These are phyloP conservation scores for Xenops minutus DNA, from an alignment of 2,797 vertebrate species.

Conservation along the genomic window DNA sequence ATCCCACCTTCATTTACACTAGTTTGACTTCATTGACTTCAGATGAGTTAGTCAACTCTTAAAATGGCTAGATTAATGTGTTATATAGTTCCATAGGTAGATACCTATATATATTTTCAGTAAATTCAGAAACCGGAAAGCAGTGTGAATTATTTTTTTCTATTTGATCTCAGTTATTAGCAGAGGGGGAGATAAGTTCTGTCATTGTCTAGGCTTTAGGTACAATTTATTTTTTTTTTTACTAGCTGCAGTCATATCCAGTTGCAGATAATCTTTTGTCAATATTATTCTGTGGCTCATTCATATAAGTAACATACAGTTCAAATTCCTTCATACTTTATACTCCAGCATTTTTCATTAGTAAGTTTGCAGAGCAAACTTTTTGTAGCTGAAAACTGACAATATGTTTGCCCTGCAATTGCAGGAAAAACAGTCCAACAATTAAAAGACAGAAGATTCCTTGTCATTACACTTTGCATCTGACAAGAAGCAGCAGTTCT, in stretches of 20 bases:
- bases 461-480: background rate
- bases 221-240: background rate
- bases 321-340: background rate
- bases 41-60: background rate
- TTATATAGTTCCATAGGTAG: background rate
- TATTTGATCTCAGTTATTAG: background rate
- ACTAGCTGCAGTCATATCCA: background rate
- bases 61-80: background rate
- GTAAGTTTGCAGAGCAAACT: slow-evolving; percentile 3
- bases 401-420: background rate
- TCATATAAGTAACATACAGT: background rate
- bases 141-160: background rate
- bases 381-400: background rate
- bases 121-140: background rate
- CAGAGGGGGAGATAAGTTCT: background rate
- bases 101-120: background rate
- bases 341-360: slow-evolving; percentile 48
- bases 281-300: background rate
- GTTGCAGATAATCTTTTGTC: background rate
- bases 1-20: background rate
- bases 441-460: background rate
- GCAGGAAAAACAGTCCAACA: slow-evolving; percentile 7
- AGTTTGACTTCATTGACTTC: background rate
- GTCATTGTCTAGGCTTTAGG: background rate
- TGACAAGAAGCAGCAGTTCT: slow-evolving; percentile 27